Evolutionary conservation across 2,888 invertebrate species (phyloP), one percentile per base, ranked within the genome.

Genomic region (Galerucella pusilla): DNA sequence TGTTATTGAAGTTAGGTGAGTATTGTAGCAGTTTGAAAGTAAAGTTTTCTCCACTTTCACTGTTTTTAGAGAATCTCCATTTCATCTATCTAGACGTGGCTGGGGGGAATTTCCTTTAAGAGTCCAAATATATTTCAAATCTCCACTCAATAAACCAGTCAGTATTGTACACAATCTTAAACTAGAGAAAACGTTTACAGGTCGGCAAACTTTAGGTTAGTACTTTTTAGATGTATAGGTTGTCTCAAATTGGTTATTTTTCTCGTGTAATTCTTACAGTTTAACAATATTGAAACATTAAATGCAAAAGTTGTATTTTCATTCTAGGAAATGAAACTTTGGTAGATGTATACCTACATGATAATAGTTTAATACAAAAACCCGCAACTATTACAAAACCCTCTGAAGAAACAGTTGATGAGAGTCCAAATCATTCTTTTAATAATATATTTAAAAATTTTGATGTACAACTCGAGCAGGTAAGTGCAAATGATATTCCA

Each of bases 81-180:
- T 94, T 89, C 95, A 96, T 87, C 86, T 97, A 73, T 92, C 94
- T 0, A 90, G 96, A 54, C 91, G 95, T 75, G 97, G 97, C 20
- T 97, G 97, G 97, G 97, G 97, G 12, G 97, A 97, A 89, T 97
- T 97, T 88, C 95, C 95, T 0, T 90, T 96, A 6, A 89, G 94
- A 68, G 90, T 96, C 2, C 94, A 95, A 85, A 88, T 97, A 1
- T 94, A 93, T 86, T 97, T 97, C 85, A 89, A 91, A 57, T 92
- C 93, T 73, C 86, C 89, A 9, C 87, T 92, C 16, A 95, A 97
- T 86, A 93, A 95, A 76, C 94, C 96, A 0, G 91, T 95, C 45
- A 92, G 94, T 80, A 88, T 97, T 14, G 91, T 94, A 70, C 97
- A 97, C 87, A 91, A 92, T 81, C 89, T 96, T 80, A 93, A 94